Evolutionary conservation across 2,888 invertebrate species (phyloP).

Genomic region (Lasioglossum calceatum): DNA sequence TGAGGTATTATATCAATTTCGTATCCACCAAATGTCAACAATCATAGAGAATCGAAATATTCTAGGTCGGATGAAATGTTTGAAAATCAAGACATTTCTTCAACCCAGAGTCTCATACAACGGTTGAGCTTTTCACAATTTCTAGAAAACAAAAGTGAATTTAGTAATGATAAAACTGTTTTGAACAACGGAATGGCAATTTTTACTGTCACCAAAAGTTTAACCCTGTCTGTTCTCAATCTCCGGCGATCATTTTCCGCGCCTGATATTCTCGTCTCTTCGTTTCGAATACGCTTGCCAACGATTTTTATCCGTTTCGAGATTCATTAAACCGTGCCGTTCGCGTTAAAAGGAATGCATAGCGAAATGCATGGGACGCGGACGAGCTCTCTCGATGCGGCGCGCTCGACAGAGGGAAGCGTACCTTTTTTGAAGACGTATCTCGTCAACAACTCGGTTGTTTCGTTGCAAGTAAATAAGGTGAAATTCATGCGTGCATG

Average conservation of each 20-base stretch:
- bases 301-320: neutral
- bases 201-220: neutral
- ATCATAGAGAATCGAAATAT: too few species aligned
- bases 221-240: neutral
- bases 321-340: neutral
- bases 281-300: neutral
- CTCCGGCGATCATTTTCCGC: neutral
- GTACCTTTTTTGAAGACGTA: neutral
- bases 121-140: too few species aligned
- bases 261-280: neutral
- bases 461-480: conserved; percentile 21
- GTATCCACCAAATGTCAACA: too few species aligned
- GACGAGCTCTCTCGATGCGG: neutral
- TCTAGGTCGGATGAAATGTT: too few species aligned
- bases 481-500: conserved; percentile 30
- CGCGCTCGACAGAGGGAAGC: neutral
- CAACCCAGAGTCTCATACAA: too few species aligned
- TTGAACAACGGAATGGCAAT: too few species aligned
- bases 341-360: neutral
- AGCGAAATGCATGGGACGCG: neutral
- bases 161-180: too few species aligned
- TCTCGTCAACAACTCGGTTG: neutral
- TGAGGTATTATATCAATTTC: too few species aligned
- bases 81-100: too few species aligned
- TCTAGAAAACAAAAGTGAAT: too few species aligned